Conservation (phyloP, 2,888 invertebrate species). For the Sicus ferrugineus region DNA sequence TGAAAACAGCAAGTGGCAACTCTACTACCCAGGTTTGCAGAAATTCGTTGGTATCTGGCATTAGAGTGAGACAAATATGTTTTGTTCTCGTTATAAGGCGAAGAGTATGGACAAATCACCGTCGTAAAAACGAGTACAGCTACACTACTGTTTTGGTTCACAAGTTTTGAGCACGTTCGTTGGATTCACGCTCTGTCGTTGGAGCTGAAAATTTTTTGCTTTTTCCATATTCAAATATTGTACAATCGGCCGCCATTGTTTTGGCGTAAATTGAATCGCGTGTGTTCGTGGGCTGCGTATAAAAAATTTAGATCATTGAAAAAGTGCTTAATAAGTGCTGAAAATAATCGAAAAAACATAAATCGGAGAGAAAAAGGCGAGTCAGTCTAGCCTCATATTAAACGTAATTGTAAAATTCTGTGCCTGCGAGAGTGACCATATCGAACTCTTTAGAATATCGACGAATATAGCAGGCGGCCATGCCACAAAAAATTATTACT, state of each 20-base stretch:
- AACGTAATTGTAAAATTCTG: conserved; percentile 18
- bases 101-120: conserved; percentile 32
- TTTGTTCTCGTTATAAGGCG: conserved; percentile 3
- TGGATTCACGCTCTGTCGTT: conserved; percentile 26
- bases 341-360: conserved; percentile 9
- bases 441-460: conserved; percentile 22
- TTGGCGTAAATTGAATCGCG: conserved; percentile 36
- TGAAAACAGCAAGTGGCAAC: neutral
- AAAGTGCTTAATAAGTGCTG: conserved; percentile 13
- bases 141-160: conserved; percentile 30
- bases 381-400: conserved; percentile 13
- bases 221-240: conserved; percentile 33
- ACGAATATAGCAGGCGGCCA: conserved; percentile 31
- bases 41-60: neutral
- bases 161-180: conserved; percentile 26
- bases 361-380: conserved; percentile 11
- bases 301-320: conserved; percentile 2
- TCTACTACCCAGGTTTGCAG: neutral
- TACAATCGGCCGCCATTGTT: conserved; percentile 49
- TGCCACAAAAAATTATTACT: conserved; percentile 17
- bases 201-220: conserved; percentile 29
- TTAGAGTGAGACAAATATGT: conserved; percentile 5
- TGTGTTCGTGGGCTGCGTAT: conserved; percentile 20
- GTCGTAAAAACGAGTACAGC: conserved; percentile 39
- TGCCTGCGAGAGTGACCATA: conserved; percentile 32